Percentiles rank a stretch among this genome's conserved stretches.
These are phyloP conservation scores for Acipenser transmontanus DNA, from an alignment of 2,797 vertebrate genomes.

Conservation along the genomic window DNA sequence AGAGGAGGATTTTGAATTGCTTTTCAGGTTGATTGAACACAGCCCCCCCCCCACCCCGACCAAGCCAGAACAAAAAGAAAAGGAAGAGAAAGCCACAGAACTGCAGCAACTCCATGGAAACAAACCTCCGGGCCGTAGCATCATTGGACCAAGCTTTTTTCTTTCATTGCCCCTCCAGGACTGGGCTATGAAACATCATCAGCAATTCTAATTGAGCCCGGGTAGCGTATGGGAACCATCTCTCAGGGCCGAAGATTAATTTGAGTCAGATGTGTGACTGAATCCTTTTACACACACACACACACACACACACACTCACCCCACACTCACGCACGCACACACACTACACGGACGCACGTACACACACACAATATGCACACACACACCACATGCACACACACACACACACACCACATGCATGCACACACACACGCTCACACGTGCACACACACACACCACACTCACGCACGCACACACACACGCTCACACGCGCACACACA, in stretches of 20 bases:
- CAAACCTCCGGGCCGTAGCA: constrained; percentile 53
- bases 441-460: constrained; percentile 7
- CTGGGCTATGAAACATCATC: constrained; percentile 43
- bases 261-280: constrained; percentile 35
- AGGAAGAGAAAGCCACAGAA: constrained; percentile 46
- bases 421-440: no score
- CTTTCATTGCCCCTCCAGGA: constrained; percentile 36
- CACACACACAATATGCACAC: no score
- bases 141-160: constrained; percentile 41
- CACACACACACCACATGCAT: no score
- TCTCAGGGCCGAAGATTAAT: constrained; percentile 47
- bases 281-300: constrained; percentile 24
- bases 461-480: constrained; percentile 12
- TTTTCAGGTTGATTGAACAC: constrained; percentile 50
- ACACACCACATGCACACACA: no score
- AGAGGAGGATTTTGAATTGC: constrained; percentile 39
- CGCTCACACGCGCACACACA: constrained; percentile 12
- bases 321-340: neutral
- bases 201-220: constrained; percentile 49
- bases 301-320: constrained; percentile 11
- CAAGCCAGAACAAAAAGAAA: constrained; percentile 1
- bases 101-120: constrained; percentile 47
- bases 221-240: constrained; percentile 44
- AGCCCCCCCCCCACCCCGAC: constrained; percentile 20
- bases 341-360: no score